These are phyloP conservation scores for Aurelia sp. DNA, from an alignment of 30 jellyfish, hydroid and myxozoan species.

Conservation along the genomic window DNA sequence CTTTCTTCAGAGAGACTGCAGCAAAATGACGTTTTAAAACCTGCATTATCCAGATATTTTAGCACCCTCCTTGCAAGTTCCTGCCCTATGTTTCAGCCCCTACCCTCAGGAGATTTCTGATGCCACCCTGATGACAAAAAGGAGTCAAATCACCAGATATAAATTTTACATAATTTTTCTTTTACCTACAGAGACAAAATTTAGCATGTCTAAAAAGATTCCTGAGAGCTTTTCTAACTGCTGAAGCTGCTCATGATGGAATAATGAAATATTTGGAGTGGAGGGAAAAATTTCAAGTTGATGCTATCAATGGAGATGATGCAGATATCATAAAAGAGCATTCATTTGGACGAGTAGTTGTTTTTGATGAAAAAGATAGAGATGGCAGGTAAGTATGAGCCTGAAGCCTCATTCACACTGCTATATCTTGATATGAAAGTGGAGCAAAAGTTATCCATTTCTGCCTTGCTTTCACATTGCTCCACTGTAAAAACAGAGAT, in stretches of 20 bases:
- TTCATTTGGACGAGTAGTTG: conserved; percentile 51
- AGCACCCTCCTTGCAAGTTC: too few relatives aligned
- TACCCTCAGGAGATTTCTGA: too few relatives aligned
- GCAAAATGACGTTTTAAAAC: too few relatives aligned
- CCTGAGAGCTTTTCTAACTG: conserved; percentile 74
- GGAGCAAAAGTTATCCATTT: too few relatives aligned
- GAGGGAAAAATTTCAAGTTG: conserved; percentile 87
- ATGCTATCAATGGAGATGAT: conserved; percentile 55
- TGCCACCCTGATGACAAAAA: too few relatives aligned
- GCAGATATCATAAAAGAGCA: conserved; percentile 69
- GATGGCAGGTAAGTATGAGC: conserved; percentile 63
- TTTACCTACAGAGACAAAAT: conserved; percentile 27
- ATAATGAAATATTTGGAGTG: conserved; percentile 65
- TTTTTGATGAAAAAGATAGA: conserved; percentile 62
- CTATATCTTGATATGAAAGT: too few relatives aligned
- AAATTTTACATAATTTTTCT: background rate
- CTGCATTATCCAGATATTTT: too few relatives aligned
- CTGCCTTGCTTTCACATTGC: too few relatives aligned
- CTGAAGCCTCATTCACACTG: too few relatives aligned
- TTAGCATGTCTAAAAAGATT: conserved; percentile 68
- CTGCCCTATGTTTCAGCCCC: too few relatives aligned
- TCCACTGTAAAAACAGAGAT: too few relatives aligned
- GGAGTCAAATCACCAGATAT: background rate
- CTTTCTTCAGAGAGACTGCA: too few relatives aligned
- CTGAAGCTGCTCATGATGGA: conserved; percentile 77